Evolutionary conservation across 2,888 invertebrate genomes (phyloP).

Genomic region (Osmoderma eremita): DNA sequence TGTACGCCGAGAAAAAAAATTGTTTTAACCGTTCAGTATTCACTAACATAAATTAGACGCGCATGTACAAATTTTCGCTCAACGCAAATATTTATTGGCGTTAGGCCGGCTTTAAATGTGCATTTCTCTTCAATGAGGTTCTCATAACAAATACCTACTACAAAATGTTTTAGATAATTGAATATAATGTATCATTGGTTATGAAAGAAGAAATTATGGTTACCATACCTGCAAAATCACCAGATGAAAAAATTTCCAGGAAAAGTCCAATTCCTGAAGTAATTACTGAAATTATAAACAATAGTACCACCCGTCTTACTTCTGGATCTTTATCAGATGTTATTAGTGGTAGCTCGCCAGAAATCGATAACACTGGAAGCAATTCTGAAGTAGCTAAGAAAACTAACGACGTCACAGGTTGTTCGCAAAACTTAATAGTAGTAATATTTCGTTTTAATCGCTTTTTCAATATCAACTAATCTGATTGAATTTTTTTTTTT

Average conservation of each 20-base stretch:
- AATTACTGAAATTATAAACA: conserved; percentile 58
- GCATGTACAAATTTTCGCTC: no score
- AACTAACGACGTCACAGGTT: conserved; percentile 60
- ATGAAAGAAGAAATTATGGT: conserved; percentile 46
- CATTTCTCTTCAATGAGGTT: neutral
- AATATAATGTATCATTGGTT: conserved; percentile 44
- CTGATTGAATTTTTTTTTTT: no score
- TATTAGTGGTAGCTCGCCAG: conserved; percentile 73
- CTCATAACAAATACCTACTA: neutral
- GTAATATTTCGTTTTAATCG: conserved; percentile 10
- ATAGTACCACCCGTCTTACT: conserved; percentile 60
- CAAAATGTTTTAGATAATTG: conserved; percentile 44
- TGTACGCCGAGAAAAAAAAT: no score
- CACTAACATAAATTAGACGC: no score
- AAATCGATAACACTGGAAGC: conserved; percentile 66
- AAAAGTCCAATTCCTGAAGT: conserved; percentile 64
- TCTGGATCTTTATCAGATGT: conserved; percentile 74
- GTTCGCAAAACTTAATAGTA: conserved; percentile 18
- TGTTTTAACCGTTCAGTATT: no score
- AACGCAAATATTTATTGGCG: no score
- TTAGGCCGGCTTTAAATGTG: no score
- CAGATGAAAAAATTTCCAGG: conserved; percentile 44
- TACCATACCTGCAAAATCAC: conserved; percentile 51
- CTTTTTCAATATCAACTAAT: neutral
- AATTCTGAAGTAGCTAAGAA: conserved; percentile 59